Conservation (phyloP, 2,113 vertebrate genomes). For the Pseudorhombus dupliciocellatus region DNA sequence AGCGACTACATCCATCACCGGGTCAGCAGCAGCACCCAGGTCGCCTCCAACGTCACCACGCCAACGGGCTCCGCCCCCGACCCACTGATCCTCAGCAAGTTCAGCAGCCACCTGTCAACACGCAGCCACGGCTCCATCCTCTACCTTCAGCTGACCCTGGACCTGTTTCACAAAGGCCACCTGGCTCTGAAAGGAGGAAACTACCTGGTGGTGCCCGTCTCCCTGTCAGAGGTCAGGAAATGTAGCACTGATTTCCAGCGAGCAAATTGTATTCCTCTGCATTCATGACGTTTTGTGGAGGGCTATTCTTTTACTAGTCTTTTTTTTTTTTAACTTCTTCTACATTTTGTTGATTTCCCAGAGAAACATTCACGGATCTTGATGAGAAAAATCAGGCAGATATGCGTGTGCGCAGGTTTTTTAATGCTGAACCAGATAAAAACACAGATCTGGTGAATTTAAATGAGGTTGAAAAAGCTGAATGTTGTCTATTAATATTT, state of each 20-base stretch:
- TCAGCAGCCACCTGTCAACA: conserved; percentile 92
- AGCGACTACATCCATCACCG: conserved; percentile 93
- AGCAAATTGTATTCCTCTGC: background rate
- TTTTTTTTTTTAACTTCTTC: no score
- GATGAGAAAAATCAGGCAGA: no score
- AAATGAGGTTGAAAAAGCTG: background rate
- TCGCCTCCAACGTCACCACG: conserved; percentile 91
- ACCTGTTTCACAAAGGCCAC: conserved; percentile 95
- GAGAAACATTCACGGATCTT: no score
- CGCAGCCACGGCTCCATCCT: conserved; percentile 95
- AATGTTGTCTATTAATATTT: background rate
- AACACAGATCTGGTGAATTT: background rate
- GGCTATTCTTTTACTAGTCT: no score
- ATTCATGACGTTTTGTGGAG: no score
- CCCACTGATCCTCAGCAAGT: conserved; percentile 87
- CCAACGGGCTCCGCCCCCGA: conserved; percentile 90
- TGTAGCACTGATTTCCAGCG: background rate
- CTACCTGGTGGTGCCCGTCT: conserved; percentile 96
- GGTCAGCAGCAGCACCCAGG: conserved; percentile 88
- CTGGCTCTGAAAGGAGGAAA: conserved; percentile 94
- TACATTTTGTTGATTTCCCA: no score
- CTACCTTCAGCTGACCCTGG: conserved; percentile 94
- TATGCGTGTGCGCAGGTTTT: no score
- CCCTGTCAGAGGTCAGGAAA: conserved; percentile 86
- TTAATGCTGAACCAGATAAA: no score